Evolutionary conservation across 2,888 invertebrate genomes (phyloP), one percentile per base, ranked within the genome.

Genomic region (Seira sanloemensis): DNA sequence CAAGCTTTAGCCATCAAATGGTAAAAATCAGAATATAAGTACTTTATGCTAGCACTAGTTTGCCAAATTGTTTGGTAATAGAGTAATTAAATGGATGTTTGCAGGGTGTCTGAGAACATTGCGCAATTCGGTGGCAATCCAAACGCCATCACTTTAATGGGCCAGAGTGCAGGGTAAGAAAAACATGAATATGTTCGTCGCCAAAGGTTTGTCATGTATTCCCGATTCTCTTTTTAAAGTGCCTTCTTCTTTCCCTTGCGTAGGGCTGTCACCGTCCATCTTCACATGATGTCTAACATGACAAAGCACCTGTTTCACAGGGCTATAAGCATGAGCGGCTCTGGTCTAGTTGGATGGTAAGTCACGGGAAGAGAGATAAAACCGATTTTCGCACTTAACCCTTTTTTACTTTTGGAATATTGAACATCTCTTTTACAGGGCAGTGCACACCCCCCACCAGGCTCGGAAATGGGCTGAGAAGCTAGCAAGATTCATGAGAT

Each of bases 201-300:
- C n/a, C n/a, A n/a, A n/a, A n/a, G n/a, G n/a, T n/a, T n/a, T n/a
- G n/a, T n/a, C n/a, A n/a, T n/a, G n/a, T n/a, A n/a, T n/a, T n/a
- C n/a, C n/a, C n/a, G n/a, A n/a, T n/a, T n/a, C n/a, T n/a, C n/a
- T n/a, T n/a, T n/a, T n/a, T n/a, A n/a, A n/a, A n/a, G n/a, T 67
- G 19, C 24, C 2, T 67, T 19, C 7, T 24, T 27, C 4, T 69
- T 2, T 19, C 7, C 19, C 21, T 37, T 2, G 19, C 66, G 62
- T 68, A 71, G 74, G 62, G 84, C 80, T 0, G 80, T 26, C 0
- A 19, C 73, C 0, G 71, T 71, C 0, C 86, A 86, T 68, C 62
- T 86, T 12, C 86, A 86, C 26, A 81, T 86, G 81, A 81, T 86
- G 69, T 84, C 84, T 19, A 84, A 81, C 71, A 25, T 26, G 71